Base-by-base conservation (phyloP, 2,797 vertebrate species). In the Tachyglossus aculeatus region DNA sequence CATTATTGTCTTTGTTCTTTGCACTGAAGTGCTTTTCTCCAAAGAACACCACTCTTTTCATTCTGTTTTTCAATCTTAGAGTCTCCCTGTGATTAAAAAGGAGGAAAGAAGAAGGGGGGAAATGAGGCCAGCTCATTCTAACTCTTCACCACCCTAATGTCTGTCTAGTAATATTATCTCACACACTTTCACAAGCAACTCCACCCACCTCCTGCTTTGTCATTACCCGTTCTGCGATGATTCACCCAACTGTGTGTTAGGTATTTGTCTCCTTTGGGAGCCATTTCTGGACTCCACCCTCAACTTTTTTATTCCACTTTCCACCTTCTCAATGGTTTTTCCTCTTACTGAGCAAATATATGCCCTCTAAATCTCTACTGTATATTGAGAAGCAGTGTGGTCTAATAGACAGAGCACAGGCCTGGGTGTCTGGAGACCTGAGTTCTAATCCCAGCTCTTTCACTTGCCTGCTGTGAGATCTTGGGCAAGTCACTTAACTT, bases 231-330 rank as follows among this genome's bases (percentile, higher is more conserved):
- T 68, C 39, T 19, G 45, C 13, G 22, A 22, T 82, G 63, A 77
- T 11, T 84, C 79, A 74, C 16, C 13, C 19, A 9, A 53, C 10
- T 14, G 5, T 3, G 5, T 1, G 0, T 53, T 2, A 24, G 8
- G 67, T 15, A n/a, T 41, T 45, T 57, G 37, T 24, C 51, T 52
- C 53, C 45, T 32, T 32, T 67, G 68, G 59, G 56, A 43, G 48
- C 29, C 0, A 4, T 32, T 1, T 51, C 32, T 31, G 12, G 33
- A 32, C 63, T 18, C 29, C 24, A 40, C 10, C 15, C 15, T 54
- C 15, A 14, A 31, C 4, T 39, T 51, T 21, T 47, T 37, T 22
- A 15, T 22, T 40, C 60, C 40, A 6, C 4, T 14, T 4, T 22
- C 55, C 13, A 37, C 4, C 44, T 22, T 69, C 16, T 47, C 18